phyloP scores from a whole-genome alignment of 2,888 invertebrate genomes.

The Mystacides longicornis region DNA sequence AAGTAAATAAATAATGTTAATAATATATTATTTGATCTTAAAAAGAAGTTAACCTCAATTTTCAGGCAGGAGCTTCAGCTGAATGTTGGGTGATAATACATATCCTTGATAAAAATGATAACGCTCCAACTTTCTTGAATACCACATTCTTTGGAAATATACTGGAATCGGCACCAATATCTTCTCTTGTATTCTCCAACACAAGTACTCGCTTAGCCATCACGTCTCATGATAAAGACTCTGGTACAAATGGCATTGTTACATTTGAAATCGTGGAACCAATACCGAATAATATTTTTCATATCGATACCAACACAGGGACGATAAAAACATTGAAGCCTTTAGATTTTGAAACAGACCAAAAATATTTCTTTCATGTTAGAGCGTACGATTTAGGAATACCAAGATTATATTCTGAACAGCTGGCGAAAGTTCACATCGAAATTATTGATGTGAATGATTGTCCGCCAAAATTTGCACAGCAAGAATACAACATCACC shows the following conservation, averaged over 20 bases:
- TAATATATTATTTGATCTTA: no score
- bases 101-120: conserved; percentile 71
- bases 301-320: conserved; percentile 75
- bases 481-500: conserved; percentile 59
- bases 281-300: conserved; percentile 61
- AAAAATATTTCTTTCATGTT: conserved; percentile 65
- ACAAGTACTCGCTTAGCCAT: conserved; percentile 66
- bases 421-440: conserved; percentile 66
- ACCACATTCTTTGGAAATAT: conserved; percentile 56
- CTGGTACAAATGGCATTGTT: conserved; percentile 69
- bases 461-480: conserved; percentile 63
- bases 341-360: conserved; percentile 65
- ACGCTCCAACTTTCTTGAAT: conserved; percentile 60
- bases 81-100: conserved; percentile 62
- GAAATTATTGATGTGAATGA: conserved; percentile 69
- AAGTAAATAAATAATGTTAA: no score
- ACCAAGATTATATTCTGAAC: conserved; percentile 64
- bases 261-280: conserved; percentile 72
- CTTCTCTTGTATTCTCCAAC: conserved; percentile 61
- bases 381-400: conserved; percentile 67
- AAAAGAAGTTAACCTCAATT: no score
- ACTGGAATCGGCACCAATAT: conserved; percentile 61
- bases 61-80: conserved; percentile 55
- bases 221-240: conserved; percentile 70
- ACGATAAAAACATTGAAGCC: conserved; percentile 63